Percentiles rank a stretch among this genome's conserved stretches.
Evolutionary conservation across 2,113 vertebrate species (phyloP).

Genomic region (Silurus meridionalis): DNA sequence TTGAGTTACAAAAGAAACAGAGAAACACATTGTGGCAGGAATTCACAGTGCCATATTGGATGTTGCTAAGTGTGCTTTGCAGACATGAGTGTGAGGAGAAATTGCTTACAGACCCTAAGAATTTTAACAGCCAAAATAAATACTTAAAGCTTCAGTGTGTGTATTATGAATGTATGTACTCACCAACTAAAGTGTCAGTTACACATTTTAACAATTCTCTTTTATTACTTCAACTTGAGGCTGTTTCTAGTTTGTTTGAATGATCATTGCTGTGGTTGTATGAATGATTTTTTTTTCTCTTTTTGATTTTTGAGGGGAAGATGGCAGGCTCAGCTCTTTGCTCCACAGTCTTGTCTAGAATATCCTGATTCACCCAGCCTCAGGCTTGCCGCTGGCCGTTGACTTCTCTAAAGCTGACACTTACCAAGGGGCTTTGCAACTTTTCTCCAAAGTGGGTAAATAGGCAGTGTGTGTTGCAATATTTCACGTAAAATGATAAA

Average conservation of each 20-base stretch:
- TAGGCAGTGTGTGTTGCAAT: slow-evolving; percentile 58
- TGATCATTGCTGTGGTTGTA: not conserved
- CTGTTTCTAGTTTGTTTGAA: not conserved
- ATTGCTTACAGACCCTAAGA: not conserved
- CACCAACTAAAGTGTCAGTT: not conserved
- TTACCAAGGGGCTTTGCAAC: slow-evolving; percentile 52
- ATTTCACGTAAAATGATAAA: slow-evolving; percentile 49
- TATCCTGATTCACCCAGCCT: slow-evolving; percentile 43
- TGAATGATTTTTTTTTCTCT: not conserved
- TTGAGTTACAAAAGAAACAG: not conserved
- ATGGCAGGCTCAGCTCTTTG: slow-evolving; percentile 12
- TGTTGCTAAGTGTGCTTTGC: not conserved
- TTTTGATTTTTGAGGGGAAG: not conserved
- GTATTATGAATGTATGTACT: not conserved
- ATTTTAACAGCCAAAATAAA: slow-evolving; percentile 7
- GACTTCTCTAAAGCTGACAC: slow-evolving; percentile 57
- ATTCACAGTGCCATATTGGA: not conserved
- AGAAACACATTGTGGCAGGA: not conserved
- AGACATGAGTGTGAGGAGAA: not conserved
- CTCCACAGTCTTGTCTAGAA: slow-evolving; percentile 45
- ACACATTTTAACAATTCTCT: not conserved
- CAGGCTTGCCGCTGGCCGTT: slow-evolving; percentile 59
- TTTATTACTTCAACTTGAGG: not conserved
- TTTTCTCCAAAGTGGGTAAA: slow-evolving; percentile 59
- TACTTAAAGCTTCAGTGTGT: not conserved